Base-by-base conservation (phyloP, 92 coral and sea anemone species). In the Phenganax stokvisi region DNA sequence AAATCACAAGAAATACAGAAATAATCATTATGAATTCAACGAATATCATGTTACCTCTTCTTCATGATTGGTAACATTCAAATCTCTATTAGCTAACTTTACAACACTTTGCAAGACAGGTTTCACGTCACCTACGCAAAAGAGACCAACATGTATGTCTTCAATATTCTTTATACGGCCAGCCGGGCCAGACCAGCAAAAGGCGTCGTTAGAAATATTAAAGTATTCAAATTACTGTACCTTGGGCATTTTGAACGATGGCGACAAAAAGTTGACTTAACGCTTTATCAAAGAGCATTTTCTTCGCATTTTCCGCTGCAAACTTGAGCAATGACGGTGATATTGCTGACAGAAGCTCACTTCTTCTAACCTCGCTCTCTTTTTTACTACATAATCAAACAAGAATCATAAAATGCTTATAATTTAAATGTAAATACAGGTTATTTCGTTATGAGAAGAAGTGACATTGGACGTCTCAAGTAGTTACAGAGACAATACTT, bases 231-330 rank as follows among this genome's bases (percentile, higher is more conserved):
- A 61, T 30, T 10, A 44, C 47, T 11, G 10, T 79, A 79, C 83
- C 83, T 79, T 79, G 73, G 9, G 65, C 83, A 51, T 87, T 87
- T 37, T 81, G 88, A 0, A 94, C 86, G 28, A 87, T 77, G 10
- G 91, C 97, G 57, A 87, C 81, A 15, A 91, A 87, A 54, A 94
- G 89, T 64, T 94, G 97, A 68, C 94, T 88, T 47, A 87, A 81
- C 30, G 97, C 98, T 66, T 92, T 94, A 81, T 94, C 98, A 72
- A 91, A 85, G 80, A 94, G 81, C 82, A 94, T 44, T 69, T 86
- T 91, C 76, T 88, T 88, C 1, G 85, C 89, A 62, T 88, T 86
- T 56, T 88, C 90, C 52, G 85, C 85, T 5, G 92, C 85, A 37
- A 91, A 89, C 83, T 91, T 83, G 68, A 91, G 81, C 59, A 94